Evolutionary conservation across 2,888 invertebrate genomes (phyloP), one percentile per base, ranked within the genome.

Genomic region (Pocota personata): DNA sequence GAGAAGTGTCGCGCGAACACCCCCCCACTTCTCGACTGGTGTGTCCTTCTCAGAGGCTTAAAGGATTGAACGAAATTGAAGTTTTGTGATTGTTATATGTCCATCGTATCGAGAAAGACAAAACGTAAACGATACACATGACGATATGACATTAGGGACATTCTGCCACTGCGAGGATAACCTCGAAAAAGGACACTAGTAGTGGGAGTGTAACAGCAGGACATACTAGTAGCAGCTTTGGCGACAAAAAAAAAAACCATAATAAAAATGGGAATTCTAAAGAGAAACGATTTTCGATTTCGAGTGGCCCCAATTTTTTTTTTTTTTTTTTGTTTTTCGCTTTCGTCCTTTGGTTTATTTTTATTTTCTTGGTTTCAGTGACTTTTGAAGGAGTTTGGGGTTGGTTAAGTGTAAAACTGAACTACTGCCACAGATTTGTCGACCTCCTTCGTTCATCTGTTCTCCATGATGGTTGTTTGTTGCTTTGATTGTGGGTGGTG

Each of bases 371-470:
- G 73, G 40, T 80, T 75, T 69, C 66, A 71, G 69, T 78, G 73
- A 84, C 83, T 79, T 76, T 76, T 76, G 52, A 79, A 84, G 78
- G 60, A 67, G 73, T 67, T 71, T 40, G 48, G 69, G 35, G 50
- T 50, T 50, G 80, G 50, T 64, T 62, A 79, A 76, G 80, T 76
- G 46, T 79, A 66, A 76, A 66, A 77, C 76, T 80, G 77, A 86
- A 86, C 86, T 86, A 86, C 76, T 86, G 86, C 86, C 86, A 86
- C 86, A 86, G 86, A 86, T 82, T 86, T 80, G 80, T 86, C 75
- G 78, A 83, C 72, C 78, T 71, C 43, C 67, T 62, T 30, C 27
- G 35, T 55, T 55, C 64, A 50, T 75, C 57, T n/a, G n/a, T n/a
- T n/a, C 32, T 55, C 32, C 60, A 62, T 62, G 48, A 71, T 66